These are phyloP conservation scores for Hydractinia symbiolongicarpus DNA, from an alignment of 30 jellyfish, hydroid and myxozoan genomes.

Conservation along the genomic window DNA sequence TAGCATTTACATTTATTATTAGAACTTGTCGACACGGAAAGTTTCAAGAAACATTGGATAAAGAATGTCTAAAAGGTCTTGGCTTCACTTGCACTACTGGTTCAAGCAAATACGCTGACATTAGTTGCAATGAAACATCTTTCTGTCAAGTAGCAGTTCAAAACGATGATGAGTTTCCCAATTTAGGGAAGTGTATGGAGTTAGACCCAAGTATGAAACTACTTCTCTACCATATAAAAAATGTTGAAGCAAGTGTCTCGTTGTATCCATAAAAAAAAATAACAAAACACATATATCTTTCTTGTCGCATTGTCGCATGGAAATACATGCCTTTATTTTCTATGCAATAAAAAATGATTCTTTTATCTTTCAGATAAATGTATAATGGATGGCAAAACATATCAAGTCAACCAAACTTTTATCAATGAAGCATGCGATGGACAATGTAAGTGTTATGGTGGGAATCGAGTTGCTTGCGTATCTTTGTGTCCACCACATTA, in stretches of 20 bases:
- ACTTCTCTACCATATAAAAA: neutral
- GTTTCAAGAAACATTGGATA: conserved; percentile 34
- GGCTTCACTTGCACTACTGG: conserved; percentile 71
- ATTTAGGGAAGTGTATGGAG: conserved; percentile 48
- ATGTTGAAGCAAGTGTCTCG: no score
- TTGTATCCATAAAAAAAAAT: no score
- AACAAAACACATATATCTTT: no score
- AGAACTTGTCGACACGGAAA: conserved; percentile 65
- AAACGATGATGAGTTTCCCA: conserved; percentile 33
- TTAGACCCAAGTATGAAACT: conserved; percentile 41
- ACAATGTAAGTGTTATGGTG: conserved; percentile 36
- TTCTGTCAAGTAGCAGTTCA: conserved; percentile 42
- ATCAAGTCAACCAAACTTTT: conserved; percentile 34
- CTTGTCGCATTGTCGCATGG: no score
- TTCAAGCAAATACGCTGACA: conserved; percentile 45
- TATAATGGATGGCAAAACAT: conserved; percentile 21
- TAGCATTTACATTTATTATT: neutral
- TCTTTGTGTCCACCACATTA: conserved; percentile 57
- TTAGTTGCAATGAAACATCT: conserved; percentile 42
- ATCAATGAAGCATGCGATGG: conserved; percentile 40
- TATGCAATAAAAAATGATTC: no score
- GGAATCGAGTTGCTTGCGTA: conserved; percentile 32
- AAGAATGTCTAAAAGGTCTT: conserved; percentile 41
- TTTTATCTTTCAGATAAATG: conserved; percentile 16
- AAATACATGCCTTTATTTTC: no score